Evolutionary conservation across 2,888 invertebrate genomes (phyloP), one percentile per base, ranked within the genome.

Genomic region (Dynastes hyllus): DNA sequence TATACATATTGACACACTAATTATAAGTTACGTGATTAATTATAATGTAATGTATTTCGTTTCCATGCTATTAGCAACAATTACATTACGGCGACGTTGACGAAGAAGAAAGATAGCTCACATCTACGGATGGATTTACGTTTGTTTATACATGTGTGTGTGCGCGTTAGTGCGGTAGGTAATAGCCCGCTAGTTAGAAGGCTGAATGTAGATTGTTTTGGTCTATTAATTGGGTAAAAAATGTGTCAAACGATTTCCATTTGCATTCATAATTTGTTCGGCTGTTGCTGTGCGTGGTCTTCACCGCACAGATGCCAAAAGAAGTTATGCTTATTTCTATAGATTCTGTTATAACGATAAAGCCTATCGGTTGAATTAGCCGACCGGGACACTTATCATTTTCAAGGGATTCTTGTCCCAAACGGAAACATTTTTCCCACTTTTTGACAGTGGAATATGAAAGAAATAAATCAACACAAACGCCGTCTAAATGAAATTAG

Each of bases 31-130:
- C 55, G 58, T 67, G 67, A 77, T 77, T 77, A 77, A 77, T 67
- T 67, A 67, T 37, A 77, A 67, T 16, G 51, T 67, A 53, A 50
- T 27, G 58, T 40, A 53, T 51, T 65, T 53, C 77, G 67, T 69
- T 77, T 77, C 69, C 67, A 69, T 77, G 77, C 67, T 66, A 77
- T 77, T 77, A 77, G 51, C 51, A 67, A 77, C 77, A 66, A 77
- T 77, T 77, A 77, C 27, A n/a, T 40, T 76, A 45, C 50, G 27
- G 27, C 8, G 8, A 58, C 16, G 32, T 50, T 58, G 55, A 58
- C 55, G 55, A 58, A 58, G 22, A 58, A 4, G 22, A 8, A 16
- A 16, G 16, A 58, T 45, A 11, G 45, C 45, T 8, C 45, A 8
- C 45, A 37, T 6, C 4, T 37, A 37, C 6, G 37, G 37, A 37